A percentile compares a stretch with the other conserved stretches of the same genome.
phyloP scores from a whole-genome alignment of 2,797 vertebrate species.

The Trichosurus vulpecula region DNA sequence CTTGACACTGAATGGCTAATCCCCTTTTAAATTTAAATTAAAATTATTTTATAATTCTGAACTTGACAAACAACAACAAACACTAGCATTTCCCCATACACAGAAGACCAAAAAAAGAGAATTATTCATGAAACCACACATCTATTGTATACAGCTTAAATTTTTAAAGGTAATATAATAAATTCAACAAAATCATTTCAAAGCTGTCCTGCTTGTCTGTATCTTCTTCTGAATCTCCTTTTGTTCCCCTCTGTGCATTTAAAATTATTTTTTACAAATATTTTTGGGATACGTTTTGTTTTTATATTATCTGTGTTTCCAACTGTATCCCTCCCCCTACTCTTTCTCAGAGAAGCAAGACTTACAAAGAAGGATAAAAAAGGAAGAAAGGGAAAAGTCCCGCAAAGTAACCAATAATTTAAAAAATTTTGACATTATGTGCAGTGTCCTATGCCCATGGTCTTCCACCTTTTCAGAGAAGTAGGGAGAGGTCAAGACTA shows the following conservation, averaged over 20 bases:
- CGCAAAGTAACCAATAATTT: not conserved
- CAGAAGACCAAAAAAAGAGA: not conserved
- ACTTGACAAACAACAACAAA: not conserved
- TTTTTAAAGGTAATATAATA: not conserved
- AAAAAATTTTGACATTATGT: not conserved
- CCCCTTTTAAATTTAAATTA: not conserved
- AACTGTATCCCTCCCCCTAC: not conserved
- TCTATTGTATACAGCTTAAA: not conserved
- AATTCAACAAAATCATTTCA: not conserved
- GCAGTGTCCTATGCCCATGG: not conserved
- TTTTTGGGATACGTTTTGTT: not conserved
- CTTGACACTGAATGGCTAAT: not conserved
- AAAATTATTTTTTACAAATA: not conserved
- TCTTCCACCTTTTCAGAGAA: not conserved
- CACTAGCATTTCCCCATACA: not conserved
- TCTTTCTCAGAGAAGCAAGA: not conserved
- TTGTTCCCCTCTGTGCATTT: not conserved
- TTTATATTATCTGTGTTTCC: not conserved
- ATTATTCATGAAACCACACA: not conserved
- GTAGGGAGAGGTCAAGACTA: not conserved
- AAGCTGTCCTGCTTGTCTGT: not conserved
- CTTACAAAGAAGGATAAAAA: not conserved
- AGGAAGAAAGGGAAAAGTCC: not conserved
- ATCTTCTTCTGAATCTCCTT: not conserved
- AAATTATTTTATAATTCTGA: not conserved